phyloP scores from a whole-genome alignment of 2,113 vertebrate species.

The Strix aluco region DNA sequence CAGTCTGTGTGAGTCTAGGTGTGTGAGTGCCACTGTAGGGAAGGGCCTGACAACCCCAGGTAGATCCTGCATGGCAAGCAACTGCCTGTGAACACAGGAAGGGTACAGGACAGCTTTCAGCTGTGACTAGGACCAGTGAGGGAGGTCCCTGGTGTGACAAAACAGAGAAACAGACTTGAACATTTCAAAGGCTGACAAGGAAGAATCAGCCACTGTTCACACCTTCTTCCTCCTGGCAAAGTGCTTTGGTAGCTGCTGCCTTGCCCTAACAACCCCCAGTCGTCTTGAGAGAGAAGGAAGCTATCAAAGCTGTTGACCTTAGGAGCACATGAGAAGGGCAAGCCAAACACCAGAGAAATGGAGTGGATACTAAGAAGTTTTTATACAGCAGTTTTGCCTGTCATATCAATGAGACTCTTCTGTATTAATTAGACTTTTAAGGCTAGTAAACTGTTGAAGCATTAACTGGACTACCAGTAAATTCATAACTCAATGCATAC shows the following conservation, averaged over 20 bases:
- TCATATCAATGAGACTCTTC: background rate
- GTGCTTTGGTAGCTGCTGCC: background rate
- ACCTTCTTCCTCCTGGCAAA: background rate
- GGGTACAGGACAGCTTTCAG: background rate
- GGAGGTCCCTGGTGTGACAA: background rate
- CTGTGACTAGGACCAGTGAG: background rate
- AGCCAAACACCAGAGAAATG: background rate
- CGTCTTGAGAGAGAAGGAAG: background rate
- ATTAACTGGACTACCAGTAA: background rate
- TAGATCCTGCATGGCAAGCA: background rate
- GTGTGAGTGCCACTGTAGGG: background rate
- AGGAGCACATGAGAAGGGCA: background rate
- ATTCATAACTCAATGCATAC: background rate
- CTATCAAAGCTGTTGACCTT: background rate
- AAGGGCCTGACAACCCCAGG: background rate
- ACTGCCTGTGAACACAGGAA: background rate
- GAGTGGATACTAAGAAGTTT: background rate
- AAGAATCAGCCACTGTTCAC: background rate
- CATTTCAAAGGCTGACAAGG: background rate
- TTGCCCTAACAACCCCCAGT: background rate
- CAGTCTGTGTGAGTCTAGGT: background rate
- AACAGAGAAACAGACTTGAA: background rate
- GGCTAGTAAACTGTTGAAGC: background rate
- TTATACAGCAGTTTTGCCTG: background rate
- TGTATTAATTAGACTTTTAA: background rate